Conservation (phyloP, 1,140 invertebrate species). For the Calephelis virginiensis region DNA sequence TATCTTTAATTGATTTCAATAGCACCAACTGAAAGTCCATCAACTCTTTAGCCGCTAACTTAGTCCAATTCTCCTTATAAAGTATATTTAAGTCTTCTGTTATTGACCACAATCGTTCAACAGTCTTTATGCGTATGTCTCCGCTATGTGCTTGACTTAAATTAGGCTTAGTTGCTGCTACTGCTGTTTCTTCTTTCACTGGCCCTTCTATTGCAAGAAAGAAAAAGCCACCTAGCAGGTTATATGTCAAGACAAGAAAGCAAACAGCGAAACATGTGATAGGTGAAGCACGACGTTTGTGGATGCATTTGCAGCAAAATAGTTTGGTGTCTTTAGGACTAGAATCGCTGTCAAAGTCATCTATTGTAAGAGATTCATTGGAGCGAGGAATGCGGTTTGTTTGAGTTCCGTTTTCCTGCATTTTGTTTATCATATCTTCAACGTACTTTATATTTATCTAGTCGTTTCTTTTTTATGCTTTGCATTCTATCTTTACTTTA, state of each 20-base stretch:
- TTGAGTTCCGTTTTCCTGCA: neutral
- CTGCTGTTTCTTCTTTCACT: conserved; percentile 75
- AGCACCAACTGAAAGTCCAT: conserved; percentile 88
- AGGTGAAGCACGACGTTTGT: conserved; percentile 59
- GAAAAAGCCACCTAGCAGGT: conserved; percentile 93
- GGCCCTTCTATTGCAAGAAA: conserved; percentile 93
- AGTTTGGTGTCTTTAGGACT: neutral
- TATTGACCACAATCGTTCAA: conserved; percentile 93
- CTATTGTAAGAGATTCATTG: neutral
- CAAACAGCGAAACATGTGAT: conserved; percentile 84
- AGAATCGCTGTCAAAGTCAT: neutral
- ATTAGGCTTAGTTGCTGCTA: conserved; percentile 81
- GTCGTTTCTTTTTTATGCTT: conserved; percentile 3
- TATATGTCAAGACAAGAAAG: conserved; percentile 92
- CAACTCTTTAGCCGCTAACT: conserved; percentile 89
- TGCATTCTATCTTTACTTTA: neutral
- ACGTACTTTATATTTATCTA: conserved; percentile 9
- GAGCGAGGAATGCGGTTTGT: neutral
- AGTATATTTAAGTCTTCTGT: conserved; percentile 96
- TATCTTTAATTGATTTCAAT: conserved; percentile 61
- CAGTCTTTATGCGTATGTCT: conserved; percentile 81
- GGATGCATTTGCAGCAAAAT: conserved; percentile 56
- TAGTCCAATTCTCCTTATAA: conserved; percentile 96
- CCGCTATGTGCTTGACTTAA: conserved; percentile 74
- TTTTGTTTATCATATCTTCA: neutral